Percentiles rank a stretch among this genome's conserved stretches.
Evolutionary conservation across 1,140 invertebrate genomes (phyloP).

Genomic region (Macrobrachium rosenbergii): DNA sequence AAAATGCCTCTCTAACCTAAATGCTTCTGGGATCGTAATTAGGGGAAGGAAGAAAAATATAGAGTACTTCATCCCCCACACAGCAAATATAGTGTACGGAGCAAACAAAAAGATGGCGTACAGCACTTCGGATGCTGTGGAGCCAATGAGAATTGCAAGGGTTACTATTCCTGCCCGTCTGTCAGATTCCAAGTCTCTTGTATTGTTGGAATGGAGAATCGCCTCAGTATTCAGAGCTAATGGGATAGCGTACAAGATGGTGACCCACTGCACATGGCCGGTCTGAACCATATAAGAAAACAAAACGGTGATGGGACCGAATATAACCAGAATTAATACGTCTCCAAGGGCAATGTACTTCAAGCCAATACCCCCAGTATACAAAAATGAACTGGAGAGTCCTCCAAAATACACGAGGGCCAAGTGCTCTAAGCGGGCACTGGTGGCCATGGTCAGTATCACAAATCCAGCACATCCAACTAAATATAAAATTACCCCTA

Average conservation of each 20-base stretch:
- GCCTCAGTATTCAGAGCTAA: constrained; percentile 94
- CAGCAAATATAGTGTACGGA: constrained; percentile 90
- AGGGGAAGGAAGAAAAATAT: constrained; percentile 90
- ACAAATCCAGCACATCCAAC: constrained; percentile 92
- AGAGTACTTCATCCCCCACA: constrained; percentile 77
- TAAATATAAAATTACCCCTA: constrained; percentile 89
- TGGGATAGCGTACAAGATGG: constrained; percentile 93
- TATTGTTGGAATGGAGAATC: constrained; percentile 95
- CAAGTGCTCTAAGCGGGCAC: constrained; percentile 93
- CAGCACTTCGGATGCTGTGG: constrained; percentile 89
- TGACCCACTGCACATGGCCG: constrained; percentile 85
- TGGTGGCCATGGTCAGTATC: constrained; percentile 82
- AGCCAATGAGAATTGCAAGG: constrained; percentile 92
- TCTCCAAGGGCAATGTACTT: constrained; percentile 95
- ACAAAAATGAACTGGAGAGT: constrained; percentile 92
- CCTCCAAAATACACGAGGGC: constrained; percentile 96
- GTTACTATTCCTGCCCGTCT: constrained; percentile 90
- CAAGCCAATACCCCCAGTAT: constrained; percentile 91
- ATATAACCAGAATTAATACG: constrained; percentile 89
- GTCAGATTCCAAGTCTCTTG: constrained; percentile 89
- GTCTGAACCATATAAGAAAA: constrained; percentile 95
- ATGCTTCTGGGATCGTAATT: constrained; percentile 87
- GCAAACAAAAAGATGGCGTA: constrained; percentile 92
- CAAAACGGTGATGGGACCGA: constrained; percentile 94
- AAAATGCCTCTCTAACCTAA: constrained; percentile 91